A percentile compares a stretch with the other conserved stretches of the same genome.
phyloP scores from a whole-genome alignment of 2,113 vertebrate genomes.

The Ammospiza nelsoni region DNA sequence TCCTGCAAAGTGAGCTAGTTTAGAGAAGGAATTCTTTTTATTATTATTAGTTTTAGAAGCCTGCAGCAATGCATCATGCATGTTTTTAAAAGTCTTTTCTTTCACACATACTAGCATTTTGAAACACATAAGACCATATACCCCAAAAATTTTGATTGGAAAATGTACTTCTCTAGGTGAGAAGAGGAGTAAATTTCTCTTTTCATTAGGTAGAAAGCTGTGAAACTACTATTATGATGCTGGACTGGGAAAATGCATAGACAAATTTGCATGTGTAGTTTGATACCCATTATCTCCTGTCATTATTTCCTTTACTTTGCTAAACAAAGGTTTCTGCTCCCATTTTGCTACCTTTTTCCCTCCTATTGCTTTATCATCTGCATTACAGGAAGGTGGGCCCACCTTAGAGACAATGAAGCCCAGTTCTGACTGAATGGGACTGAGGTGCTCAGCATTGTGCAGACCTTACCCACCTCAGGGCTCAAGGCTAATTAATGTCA shows the following conservation, averaged over 20 bases:
- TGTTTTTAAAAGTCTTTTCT: background rate
- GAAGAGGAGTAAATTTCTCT: background rate
- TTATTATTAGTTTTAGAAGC: background rate
- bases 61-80: background rate
- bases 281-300: background rate
- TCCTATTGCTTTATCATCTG: background rate
- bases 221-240: background rate
- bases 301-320: background rate
- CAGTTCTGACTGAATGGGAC: background rate
- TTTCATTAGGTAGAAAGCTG: background rate
- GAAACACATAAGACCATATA: background rate
- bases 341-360: background rate
- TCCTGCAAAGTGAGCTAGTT: background rate
- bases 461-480: background rate
- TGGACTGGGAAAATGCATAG: background rate
- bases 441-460: background rate
- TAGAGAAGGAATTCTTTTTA: background rate
- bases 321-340: background rate
- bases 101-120: background rate
- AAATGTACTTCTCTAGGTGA: background rate
- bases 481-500: background rate
- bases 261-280: background rate
- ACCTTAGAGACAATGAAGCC: background rate
- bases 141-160: background rate
- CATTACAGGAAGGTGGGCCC: background rate